Percentiles rank a stretch among this genome's conserved stretches.
phyloP scores from a whole-genome alignment of 1,140 invertebrate species.

The Saccostrea echinata region DNA sequence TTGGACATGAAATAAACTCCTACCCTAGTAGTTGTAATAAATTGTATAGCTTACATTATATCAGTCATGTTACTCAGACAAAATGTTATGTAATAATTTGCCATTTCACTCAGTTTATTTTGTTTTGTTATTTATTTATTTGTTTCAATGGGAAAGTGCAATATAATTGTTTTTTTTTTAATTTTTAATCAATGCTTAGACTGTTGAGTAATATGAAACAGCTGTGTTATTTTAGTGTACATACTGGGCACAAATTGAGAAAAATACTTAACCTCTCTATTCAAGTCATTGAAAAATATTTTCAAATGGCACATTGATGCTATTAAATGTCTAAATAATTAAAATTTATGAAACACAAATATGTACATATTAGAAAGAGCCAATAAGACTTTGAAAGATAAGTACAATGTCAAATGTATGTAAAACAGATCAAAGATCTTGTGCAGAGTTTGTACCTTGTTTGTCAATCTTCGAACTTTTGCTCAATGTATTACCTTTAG shows the following conservation, averaged over 20 bases:
- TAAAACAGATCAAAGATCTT: not conserved
- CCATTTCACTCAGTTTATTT: not conserved
- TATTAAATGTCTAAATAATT: too few species aligned
- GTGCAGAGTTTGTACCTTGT: not conserved
- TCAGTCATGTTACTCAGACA: too few species aligned
- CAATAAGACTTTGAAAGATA: not conserved
- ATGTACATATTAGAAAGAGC: not conserved
- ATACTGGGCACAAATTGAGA: not conserved
- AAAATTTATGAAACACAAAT: not conserved
- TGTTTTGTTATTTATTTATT: conserved; percentile 15
- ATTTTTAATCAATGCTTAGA: not conserved
- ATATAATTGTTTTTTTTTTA: conserved; percentile 19
- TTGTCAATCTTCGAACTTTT: not conserved
- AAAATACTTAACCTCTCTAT: not conserved
- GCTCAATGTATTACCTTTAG: conserved; percentile 1
- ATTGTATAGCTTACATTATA: too few species aligned
- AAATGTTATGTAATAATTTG: not conserved
- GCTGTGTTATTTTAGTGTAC: not conserved
- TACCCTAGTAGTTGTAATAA: too few species aligned
- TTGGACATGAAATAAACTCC: too few species aligned
- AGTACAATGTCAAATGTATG: not conserved
- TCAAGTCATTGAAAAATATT: not conserved
- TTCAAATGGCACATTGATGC: too few species aligned
- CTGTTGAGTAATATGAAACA: not conserved
- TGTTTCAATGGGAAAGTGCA: not conserved